Percentiles rank a stretch among this genome's conserved stretches.
phyloP scores from a whole-genome alignment of 2,888 invertebrate species.

The Crematogaster levior region DNA sequence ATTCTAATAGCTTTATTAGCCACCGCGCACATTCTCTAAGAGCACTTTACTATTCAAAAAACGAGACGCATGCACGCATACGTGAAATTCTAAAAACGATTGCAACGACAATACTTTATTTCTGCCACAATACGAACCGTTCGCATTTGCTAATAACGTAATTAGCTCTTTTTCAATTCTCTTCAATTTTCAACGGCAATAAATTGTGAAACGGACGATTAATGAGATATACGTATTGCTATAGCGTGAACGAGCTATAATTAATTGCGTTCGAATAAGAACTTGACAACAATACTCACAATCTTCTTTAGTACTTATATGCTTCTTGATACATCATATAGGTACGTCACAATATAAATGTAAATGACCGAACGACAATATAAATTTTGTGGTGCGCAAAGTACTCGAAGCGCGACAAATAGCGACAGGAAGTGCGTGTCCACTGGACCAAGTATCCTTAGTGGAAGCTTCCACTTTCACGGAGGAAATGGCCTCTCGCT shows the following conservation, averaged over 20 bases:
- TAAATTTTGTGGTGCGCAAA: constrained; percentile 69
- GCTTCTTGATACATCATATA: background rate
- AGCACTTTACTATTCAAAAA: constrained; percentile 47
- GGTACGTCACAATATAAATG: constrained; percentile 27
- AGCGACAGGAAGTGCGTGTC: constrained; percentile 80
- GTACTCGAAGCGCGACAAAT: constrained; percentile 72
- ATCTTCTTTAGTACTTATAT: background rate
- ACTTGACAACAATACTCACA: background rate
- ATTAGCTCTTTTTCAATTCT: constrained; percentile 7
- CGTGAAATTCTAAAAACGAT: constrained; percentile 1
- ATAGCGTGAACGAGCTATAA: background rate
- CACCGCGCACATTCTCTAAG: constrained; percentile 46
- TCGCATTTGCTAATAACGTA: constrained; percentile 7
- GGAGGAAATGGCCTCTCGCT: constrained; percentile 77
- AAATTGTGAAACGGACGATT: background rate
- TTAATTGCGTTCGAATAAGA: background rate
- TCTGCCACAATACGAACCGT: background rate
- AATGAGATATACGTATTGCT: background rate
- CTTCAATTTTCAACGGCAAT: background rate
- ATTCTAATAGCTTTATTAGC: constrained; percentile 67
- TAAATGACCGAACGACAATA: constrained; percentile 63
- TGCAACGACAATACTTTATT: background rate
- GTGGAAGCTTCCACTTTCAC: constrained; percentile 80
- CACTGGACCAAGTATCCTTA: constrained; percentile 78
- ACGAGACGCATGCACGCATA: background rate